phyloP scores from a whole-genome alignment of 2,888 invertebrate genomes.

The Theretra japonica region DNA sequence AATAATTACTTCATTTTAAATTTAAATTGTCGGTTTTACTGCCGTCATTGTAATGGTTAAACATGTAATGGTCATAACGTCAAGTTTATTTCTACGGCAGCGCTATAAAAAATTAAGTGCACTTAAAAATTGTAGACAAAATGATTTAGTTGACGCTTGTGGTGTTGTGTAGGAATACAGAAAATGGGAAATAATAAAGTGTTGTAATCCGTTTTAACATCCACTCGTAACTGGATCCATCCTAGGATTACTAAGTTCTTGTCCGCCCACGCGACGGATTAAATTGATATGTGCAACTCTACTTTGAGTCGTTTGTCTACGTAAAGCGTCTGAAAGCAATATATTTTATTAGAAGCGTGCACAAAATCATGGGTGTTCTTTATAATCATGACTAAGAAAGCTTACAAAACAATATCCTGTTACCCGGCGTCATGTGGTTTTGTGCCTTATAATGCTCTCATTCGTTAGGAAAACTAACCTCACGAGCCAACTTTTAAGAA shows the following conservation, averaged over 20 bases:
- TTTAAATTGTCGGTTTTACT: conserved; percentile 8
- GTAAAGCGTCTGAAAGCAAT: conserved; percentile 76
- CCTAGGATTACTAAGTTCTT: conserved; percentile 75
- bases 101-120: not conserved
- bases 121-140: not conserved
- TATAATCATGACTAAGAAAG: conserved; percentile 65
- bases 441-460: not conserved
- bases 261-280: conserved; percentile 71
- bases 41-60: not conserved
- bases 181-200: conserved; percentile 6
- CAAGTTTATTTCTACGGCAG: not conserved
- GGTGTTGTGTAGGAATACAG: too few relatives aligned
- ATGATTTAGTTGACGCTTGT: not conserved
- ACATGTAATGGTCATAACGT: not conserved
- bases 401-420: not conserved
- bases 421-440: not conserved
- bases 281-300: conserved; percentile 80
- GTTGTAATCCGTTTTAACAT: conserved; percentile 50
- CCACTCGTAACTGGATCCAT: conserved; percentile 66
- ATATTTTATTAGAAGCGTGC: conserved; percentile 77
- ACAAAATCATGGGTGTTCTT: conserved; percentile 73
- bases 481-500: not conserved
- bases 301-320: conserved; percentile 75
- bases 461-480: not conserved
- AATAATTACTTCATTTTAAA: conserved; percentile 4